Evolutionary conservation across 2,888 invertebrate species (phyloP), one percentile per base, ranked within the genome.

Genomic region (Drosophila mimica): DNA sequence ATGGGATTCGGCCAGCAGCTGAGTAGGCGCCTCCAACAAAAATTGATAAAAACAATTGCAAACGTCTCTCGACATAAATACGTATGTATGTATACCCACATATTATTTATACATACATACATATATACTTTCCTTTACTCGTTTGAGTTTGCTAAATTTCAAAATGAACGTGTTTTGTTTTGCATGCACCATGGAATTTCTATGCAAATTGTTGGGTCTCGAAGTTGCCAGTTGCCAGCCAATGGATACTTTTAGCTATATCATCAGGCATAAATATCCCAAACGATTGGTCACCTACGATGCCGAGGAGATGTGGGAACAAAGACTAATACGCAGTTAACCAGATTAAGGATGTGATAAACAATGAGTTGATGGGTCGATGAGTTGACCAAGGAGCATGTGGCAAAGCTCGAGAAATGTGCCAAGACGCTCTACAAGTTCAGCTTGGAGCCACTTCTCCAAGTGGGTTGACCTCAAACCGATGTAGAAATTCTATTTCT

Each of bases 241-340:
- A 11, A 49, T 74, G 0, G 7, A 48, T 0, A 34, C 34, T 11
- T 46, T 67, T 0, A 89, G 86, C 28, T 77, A 74, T 15, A 73
- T 52, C 1, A 76, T 83, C 4, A 57, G 65, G 1, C 33, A 86
- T 28, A 71, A 58, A 0, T 86, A 90, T 72, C 87, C 87, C 3
- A n/a, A 59, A 4, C 75, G 60, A 0, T 31, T 89, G 52, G 30
- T 59, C 11, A 87, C 82, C 70, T 86, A 89, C 30, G 89, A 90
- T 62, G 86, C 76, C 1, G 79, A 79, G 51, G 68, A 46, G 13
- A n/a, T 13, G 0, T 38, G 62, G 9, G 89, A 90, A 11, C 53
- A 46, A 2, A 72, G 90, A 0, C n/a, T 69, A 2, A 81, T 90
- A 25, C 76, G 79, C 2, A 5, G 40, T 1, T 65, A 3, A 20